phyloP scores from a whole-genome alignment of 1,140 invertebrate genomes.

The Eriocheir sinensis region DNA sequence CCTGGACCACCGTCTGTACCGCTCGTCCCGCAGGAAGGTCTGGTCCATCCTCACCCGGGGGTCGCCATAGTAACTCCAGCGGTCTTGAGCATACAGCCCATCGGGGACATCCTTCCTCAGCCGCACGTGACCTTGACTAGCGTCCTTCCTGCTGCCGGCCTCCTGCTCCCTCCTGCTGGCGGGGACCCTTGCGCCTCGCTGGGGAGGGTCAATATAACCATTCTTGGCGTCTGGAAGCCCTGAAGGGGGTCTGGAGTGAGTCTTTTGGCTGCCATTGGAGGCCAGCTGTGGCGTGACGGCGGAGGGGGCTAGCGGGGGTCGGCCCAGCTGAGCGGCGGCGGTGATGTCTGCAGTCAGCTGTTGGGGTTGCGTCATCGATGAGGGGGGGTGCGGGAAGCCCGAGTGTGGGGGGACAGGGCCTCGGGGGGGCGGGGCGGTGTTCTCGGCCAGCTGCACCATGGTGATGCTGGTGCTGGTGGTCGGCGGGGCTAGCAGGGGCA shows the following conservation, averaged over 20 bases:
- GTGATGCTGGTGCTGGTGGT: not conserved
- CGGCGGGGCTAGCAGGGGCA: too few relatives aligned
- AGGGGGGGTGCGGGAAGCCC: not conserved
- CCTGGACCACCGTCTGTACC: not conserved
- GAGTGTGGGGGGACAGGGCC: not conserved
- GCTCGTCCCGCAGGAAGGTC: constrained; percentile 37
- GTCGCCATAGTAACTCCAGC: constrained; percentile 66
- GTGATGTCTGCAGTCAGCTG: constrained; percentile 57
- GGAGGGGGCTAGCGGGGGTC: not conserved
- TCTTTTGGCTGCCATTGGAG: constrained; percentile 3
- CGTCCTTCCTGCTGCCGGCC: not conserved
- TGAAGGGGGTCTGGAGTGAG: not conserved
- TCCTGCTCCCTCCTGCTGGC: not conserved
- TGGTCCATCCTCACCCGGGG: constrained; percentile 26
- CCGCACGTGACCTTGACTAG: not conserved
- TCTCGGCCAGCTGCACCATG: constrained; percentile 63
- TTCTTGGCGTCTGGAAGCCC: not conserved
- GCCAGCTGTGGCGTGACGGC: not conserved
- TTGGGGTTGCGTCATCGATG: constrained; percentile 64
- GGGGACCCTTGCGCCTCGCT: too few relatives aligned
- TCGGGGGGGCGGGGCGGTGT: not conserved
- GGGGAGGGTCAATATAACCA: not conserved
- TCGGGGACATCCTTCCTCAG: not conserved
- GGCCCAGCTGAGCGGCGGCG: constrained; percentile 7
- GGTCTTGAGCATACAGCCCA: not conserved